Conservation (phyloP, 2,797 vertebrate genomes). For the Linurgus olivaceus region DNA sequence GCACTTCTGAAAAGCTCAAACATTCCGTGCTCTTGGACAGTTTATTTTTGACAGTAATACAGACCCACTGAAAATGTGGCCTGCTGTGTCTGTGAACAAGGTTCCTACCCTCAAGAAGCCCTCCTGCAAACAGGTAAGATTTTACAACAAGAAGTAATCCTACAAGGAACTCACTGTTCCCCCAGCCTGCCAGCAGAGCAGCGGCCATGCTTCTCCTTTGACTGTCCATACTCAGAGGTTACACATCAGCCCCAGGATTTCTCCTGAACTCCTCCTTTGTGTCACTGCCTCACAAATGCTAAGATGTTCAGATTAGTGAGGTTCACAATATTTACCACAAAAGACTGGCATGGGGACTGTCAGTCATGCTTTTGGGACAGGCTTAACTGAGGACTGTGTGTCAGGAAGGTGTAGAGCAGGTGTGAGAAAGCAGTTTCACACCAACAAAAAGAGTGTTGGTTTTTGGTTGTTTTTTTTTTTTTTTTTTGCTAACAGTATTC, state of each 20-base stretch:
- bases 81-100: neutral
- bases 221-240: neutral
- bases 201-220: neutral
- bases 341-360: neutral
- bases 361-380: neutral
- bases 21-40: neutral
- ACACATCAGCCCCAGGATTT: neutral
- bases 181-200: neutral
- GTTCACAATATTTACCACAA: neutral
- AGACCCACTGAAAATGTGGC: neutral
- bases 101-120: neutral
- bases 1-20: neutral
- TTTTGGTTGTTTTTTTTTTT: too few species aligned
- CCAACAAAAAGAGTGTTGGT: neutral
- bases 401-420: neutral
- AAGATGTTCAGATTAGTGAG: neutral
- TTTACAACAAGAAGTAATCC: neutral
- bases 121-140: neutral
- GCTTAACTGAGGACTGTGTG: neutral
- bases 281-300: neutral
- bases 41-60: neutral
- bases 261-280: neutral
- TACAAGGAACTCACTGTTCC: neutral
- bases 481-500: neutral
- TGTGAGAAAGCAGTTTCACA: neutral